phyloP scores from a whole-genome alignment of 92 coral and sea anemone genomes.

The Epizoanthus scotinus region DNA sequence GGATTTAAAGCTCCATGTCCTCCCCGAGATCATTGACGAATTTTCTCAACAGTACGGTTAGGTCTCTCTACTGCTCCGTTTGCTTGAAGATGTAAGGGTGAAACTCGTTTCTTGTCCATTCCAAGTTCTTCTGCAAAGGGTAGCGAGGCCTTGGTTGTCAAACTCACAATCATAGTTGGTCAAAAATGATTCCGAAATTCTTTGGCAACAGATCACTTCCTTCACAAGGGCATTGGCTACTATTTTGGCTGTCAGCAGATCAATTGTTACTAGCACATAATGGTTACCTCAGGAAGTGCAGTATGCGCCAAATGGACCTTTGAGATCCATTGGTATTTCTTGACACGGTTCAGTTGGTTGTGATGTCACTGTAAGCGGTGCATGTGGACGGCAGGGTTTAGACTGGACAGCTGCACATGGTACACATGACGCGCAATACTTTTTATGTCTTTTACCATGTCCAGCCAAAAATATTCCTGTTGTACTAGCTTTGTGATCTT shows the following conservation, averaged over 20 bases:
- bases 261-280: constrained; percentile 50
- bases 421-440: constrained; percentile 48
- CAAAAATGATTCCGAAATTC: constrained; percentile 50
- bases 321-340: constrained; percentile 53
- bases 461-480: constrained; percentile 51
- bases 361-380: constrained; percentile 45
- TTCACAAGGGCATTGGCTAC: constrained; percentile 43
- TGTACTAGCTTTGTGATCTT: constrained; percentile 48
- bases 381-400: constrained; percentile 29
- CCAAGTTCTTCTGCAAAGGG: constrained; percentile 46
- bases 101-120: constrained; percentile 53
- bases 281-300: constrained; percentile 44
- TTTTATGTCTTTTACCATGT: constrained; percentile 32
- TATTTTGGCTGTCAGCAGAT: constrained; percentile 54
- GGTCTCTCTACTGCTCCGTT: constrained; percentile 56
- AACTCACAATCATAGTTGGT: constrained; percentile 45
- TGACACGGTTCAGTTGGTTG: constrained; percentile 63
- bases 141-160: constrained; percentile 44
- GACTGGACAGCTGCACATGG: constrained; percentile 42
- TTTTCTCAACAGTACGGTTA: constrained; percentile 45
- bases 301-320: constrained; percentile 56
- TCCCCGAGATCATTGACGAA: constrained; percentile 35
- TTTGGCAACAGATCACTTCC: constrained; percentile 53
- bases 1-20: constrained; percentile 53
- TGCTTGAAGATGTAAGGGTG: constrained; percentile 53